Conservation (phyloP, 2,888 invertebrate genomes). For the Petrolisthes cinctipes region DNA sequence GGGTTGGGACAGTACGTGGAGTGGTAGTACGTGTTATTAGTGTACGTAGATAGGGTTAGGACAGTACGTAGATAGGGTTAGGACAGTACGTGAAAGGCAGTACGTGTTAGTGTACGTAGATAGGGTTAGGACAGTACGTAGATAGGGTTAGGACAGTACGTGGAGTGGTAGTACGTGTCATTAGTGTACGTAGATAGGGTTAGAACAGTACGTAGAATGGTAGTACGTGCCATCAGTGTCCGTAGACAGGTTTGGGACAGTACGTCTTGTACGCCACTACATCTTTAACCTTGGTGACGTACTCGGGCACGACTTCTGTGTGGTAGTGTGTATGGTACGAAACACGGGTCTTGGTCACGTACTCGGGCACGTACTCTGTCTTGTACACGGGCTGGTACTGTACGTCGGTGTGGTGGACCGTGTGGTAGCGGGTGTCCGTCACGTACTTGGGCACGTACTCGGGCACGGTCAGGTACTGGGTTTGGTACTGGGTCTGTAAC, state of each 20-base stretch:
- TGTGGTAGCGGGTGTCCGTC: conserved; percentile 53
- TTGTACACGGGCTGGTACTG: conserved; percentile 52
- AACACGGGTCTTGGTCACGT: conserved; percentile 42
- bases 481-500: conserved; percentile 35
- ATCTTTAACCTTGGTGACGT: conserved; percentile 26
- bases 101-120: neutral
- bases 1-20: neutral
- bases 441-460: conserved; percentile 40
- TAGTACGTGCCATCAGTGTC: neutral
- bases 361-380: conserved; percentile 38
- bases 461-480: conserved; percentile 38
- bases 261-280: conserved; percentile 37
- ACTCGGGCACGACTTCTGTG: conserved; percentile 40
- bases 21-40: neutral
- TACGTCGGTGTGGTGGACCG: conserved; percentile 46
- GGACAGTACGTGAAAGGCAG: neutral
- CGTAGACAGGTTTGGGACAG: conserved; percentile 22
- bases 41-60: neutral
- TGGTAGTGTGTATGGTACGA: conserved; percentile 50
- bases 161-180: too few relatives aligned
- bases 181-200: neutral
- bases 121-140: neutral
- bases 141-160: too few relatives aligned
- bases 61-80: neutral
- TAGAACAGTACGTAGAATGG: neutral